Conservation (phyloP, 2,113 vertebrate genomes). For the Prionailurus viverrinus region DNA sequence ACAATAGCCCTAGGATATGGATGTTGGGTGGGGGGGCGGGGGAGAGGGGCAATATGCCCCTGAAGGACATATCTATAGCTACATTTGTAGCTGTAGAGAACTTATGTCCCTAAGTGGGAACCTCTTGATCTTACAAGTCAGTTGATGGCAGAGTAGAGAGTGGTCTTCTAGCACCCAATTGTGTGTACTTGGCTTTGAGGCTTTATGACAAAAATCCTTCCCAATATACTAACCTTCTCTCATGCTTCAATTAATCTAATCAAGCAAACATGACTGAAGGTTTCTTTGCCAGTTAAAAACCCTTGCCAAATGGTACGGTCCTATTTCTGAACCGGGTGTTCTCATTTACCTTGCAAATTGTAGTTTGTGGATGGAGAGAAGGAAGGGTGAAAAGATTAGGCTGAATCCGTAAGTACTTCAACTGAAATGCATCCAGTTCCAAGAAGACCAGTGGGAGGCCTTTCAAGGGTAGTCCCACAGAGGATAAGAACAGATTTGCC, state of each 20-base stretch:
- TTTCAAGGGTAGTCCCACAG: background rate
- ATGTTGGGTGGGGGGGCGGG: rapidly evolving
- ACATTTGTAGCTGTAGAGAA: background rate
- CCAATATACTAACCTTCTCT: background rate
- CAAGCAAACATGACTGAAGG: background rate
- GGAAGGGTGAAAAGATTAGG: background rate
- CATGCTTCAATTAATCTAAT: background rate
- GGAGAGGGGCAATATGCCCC: too few species aligned
- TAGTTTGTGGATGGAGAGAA: background rate
- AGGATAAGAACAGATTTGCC: background rate
- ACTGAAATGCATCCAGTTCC: background rate
- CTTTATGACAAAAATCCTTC: background rate
- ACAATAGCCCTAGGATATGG: background rate
- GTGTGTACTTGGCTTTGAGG: background rate
- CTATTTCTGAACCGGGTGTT: background rate
- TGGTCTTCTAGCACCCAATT: background rate
- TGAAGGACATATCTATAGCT: too few species aligned
- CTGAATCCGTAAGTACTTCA: background rate
- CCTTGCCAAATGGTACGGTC: background rate
- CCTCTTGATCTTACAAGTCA: background rate
- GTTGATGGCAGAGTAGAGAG: background rate
- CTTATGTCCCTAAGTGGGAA: background rate
- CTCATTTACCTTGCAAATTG: background rate
- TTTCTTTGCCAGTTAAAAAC: background rate
- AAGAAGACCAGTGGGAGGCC: background rate